These are phyloP conservation scores for Scleropages formosus DNA, from an alignment of 2,797 vertebrate genomes.

Conservation along the genomic window DNA sequence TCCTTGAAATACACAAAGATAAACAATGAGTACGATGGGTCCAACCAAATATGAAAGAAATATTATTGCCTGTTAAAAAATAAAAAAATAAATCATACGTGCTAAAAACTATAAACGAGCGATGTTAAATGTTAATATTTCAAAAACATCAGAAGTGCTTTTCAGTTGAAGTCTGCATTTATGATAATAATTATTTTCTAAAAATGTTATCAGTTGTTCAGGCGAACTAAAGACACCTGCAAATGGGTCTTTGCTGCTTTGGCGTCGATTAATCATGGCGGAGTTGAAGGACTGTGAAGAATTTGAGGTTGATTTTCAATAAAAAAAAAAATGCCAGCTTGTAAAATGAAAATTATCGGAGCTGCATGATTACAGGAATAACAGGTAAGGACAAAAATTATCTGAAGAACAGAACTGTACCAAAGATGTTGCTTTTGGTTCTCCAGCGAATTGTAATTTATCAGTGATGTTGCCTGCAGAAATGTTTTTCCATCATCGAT, in stretches of 20 bases:
- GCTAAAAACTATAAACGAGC: neutral
- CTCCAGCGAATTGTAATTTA: conserved; percentile 33
- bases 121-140: neutral
- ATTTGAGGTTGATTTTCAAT: conserved; percentile 27
- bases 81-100: neutral
- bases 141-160: neutral
- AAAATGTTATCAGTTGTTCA: conserved; percentile 4
- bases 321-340: conserved; percentile 22
- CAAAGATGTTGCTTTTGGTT: conserved; percentile 14
- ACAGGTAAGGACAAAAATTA: conserved; percentile 28
- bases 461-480: conserved; percentile 18
- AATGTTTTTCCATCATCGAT: conserved; percentile 10
- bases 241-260: conserved; percentile 37
- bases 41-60: conserved; percentile 19
- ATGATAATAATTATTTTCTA: neutral
- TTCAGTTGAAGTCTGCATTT: neutral
- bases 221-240: conserved; percentile 33
- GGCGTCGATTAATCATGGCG: conserved; percentile 51
- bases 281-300: conserved; percentile 36
- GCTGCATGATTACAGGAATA: conserved; percentile 13
- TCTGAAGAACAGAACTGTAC: conserved; percentile 20
- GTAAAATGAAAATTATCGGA: conserved; percentile 16
- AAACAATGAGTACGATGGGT: conserved; percentile 34
- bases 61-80: conserved; percentile 25
- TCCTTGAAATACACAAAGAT: conserved; percentile 24